These are phyloP conservation scores for Leuctra nigra DNA, from an alignment of 2,888 invertebrate genomes.

Conservation along the genomic window DNA sequence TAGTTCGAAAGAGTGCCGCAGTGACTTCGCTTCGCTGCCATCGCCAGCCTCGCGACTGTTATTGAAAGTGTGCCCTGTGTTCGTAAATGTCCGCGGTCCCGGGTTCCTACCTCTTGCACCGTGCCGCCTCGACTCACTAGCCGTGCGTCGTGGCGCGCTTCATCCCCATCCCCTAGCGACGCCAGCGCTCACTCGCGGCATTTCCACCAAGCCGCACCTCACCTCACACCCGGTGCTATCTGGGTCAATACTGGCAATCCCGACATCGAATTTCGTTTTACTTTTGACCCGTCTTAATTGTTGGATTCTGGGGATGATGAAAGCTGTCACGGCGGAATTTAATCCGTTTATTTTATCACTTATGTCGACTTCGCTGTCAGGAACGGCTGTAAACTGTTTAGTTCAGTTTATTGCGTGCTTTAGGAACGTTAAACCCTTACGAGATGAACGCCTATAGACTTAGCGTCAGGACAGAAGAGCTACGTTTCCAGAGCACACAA, in stretches of 20 bases:
- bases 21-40: slow-evolving; percentile 16
- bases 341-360: no score
- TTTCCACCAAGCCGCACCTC: slow-evolving; percentile 16
- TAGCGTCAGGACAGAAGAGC: no score
- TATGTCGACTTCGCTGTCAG: no score
- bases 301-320: no score
- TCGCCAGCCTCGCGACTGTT: slow-evolving; percentile 16
- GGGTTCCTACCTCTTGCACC: background rate
- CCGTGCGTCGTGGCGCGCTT: background rate
- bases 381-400: no score
- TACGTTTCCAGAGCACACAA: no score
- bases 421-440: no score
- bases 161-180: background rate
- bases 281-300: no score
- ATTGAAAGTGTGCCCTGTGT: background rate
- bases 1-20: slow-evolving; percentile 8
- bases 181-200: slow-evolving; percentile 20
- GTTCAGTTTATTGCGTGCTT: no score
- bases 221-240: background rate
- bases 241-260: slow-evolving; percentile 22
- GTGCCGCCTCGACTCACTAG: background rate
- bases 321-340: no score
- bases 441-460: no score
- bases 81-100: background rate
- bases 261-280: slow-evolving; percentile 11